phyloP scores from a whole-genome alignment of 2,888 invertebrate species.

The Adelognathus sp. region DNA sequence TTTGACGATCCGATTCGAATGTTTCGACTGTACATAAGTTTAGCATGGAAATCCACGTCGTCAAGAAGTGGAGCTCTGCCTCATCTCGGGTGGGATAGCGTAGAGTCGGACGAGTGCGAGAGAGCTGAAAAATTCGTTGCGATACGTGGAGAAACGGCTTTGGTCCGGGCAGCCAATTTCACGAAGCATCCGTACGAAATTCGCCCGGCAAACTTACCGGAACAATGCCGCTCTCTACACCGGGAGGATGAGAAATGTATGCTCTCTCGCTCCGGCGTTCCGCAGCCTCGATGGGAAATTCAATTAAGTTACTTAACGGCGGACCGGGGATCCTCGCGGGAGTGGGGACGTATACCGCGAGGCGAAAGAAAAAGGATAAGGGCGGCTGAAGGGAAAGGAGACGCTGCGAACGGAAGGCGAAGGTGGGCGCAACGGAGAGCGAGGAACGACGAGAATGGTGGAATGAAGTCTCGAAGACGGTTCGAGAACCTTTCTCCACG shows the following conservation, averaged over 20 bases:
- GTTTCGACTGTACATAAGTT: too few relatives aligned
- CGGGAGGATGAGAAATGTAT: constrained; percentile 12
- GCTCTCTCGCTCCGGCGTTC: constrained; percentile 23
- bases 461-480: constrained; percentile 61
- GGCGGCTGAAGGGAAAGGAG: constrained; percentile 8
- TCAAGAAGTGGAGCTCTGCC: constrained; percentile 3
- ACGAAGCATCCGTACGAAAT: constrained; percentile 53
- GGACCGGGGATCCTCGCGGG: constrained; percentile 30
- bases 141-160: constrained; percentile 39
- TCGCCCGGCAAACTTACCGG: constrained; percentile 32
- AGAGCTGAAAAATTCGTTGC: constrained; percentile 23
- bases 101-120: background rate
- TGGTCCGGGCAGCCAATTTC: constrained; percentile 56
- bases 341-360: background rate
- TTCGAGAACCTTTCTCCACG: constrained; percentile 27
- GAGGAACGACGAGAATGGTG: constrained; percentile 52
- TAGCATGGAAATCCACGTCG: constrained; percentile 24
- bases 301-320: constrained; percentile 62
- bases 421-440: constrained; percentile 25
- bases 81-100: constrained; percentile 1
- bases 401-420: too few relatives aligned
- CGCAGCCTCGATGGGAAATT: constrained; percentile 57
- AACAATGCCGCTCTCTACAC: constrained; percentile 43
- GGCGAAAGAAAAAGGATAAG: constrained; percentile 40
- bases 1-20: background rate